These are phyloP conservation scores for Glareola pratincola DNA, from an alignment of 2,113 vertebrate species.

Conservation along the genomic window DNA sequence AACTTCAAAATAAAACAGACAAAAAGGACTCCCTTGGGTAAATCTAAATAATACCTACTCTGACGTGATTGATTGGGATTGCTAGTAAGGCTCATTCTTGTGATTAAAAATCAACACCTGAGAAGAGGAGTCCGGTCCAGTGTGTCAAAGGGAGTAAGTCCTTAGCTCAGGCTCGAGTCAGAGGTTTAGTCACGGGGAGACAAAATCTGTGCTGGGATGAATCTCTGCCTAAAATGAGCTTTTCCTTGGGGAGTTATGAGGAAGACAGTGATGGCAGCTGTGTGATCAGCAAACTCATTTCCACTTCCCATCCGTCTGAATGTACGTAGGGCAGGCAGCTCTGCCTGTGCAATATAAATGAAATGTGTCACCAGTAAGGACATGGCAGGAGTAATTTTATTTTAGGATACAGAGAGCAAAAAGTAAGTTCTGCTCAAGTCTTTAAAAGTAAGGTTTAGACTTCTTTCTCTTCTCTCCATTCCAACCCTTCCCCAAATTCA, in stretches of 20 bases:
- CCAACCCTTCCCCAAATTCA: background rate
- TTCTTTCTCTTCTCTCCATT: background rate
- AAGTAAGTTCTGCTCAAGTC: background rate
- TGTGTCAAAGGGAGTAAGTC: background rate
- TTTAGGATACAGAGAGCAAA: background rate
- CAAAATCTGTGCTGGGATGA: background rate
- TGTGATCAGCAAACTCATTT: conserved; percentile 20
- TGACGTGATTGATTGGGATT: background rate
- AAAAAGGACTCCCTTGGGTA: background rate
- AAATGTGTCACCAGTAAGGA: background rate
- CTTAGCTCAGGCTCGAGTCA: background rate
- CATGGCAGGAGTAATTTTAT: background rate
- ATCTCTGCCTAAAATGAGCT: background rate
- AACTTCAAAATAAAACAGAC: background rate
- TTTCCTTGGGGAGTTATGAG: background rate
- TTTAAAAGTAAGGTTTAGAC: background rate
- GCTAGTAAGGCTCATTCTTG: background rate
- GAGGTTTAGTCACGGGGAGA: background rate
- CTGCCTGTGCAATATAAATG: background rate
- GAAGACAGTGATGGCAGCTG: background rate
- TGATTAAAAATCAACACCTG: background rate
- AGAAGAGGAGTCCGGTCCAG: background rate
- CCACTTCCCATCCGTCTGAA: background rate
- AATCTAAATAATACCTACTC: background rate
- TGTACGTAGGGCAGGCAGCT: background rate